These are phyloP conservation scores for Characodon lateralis DNA, from an alignment of 2,797 vertebrate genomes.

Conservation along the genomic window DNA sequence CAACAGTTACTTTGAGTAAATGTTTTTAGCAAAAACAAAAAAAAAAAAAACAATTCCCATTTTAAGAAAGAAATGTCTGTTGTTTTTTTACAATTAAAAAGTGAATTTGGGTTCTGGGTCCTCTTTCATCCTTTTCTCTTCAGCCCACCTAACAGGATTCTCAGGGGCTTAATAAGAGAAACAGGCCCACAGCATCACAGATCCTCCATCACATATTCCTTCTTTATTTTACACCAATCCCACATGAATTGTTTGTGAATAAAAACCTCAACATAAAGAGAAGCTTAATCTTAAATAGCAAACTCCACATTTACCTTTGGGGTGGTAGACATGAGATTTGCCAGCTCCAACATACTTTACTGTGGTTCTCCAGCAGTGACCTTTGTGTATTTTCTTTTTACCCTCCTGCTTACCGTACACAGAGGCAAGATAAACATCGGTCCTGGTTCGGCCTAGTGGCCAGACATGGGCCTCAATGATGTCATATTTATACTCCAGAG, in stretches of 20 bases:
- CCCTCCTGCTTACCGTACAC: not conserved
- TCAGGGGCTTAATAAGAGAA: not conserved
- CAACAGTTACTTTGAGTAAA: not conserved
- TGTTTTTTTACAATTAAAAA: not conserved
- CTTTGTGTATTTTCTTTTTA: not conserved
- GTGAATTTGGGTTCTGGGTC: too few relatives aligned
- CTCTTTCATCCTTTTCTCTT: not conserved
- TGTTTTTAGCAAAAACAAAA: not conserved
- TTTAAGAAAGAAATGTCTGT: not conserved
- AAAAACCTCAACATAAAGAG: not conserved
- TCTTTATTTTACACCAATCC: not conserved
- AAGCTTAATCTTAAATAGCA: not conserved
- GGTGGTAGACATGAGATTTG: not conserved
- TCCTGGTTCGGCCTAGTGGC: not conserved
- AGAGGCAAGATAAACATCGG: not conserved
- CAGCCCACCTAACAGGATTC: not conserved
- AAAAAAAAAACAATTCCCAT: not conserved
- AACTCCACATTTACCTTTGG: not conserved
- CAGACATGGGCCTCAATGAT: not conserved
- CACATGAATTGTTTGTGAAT: not conserved
- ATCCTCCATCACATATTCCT: not conserved
- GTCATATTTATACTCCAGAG: not conserved
- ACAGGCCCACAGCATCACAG: not conserved
- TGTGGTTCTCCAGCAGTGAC: not conserved
- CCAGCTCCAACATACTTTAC: not conserved